Evolutionary conservation across 2,113 vertebrate genomes (phyloP).

Genomic region (Atrichornis clamosus): DNA sequence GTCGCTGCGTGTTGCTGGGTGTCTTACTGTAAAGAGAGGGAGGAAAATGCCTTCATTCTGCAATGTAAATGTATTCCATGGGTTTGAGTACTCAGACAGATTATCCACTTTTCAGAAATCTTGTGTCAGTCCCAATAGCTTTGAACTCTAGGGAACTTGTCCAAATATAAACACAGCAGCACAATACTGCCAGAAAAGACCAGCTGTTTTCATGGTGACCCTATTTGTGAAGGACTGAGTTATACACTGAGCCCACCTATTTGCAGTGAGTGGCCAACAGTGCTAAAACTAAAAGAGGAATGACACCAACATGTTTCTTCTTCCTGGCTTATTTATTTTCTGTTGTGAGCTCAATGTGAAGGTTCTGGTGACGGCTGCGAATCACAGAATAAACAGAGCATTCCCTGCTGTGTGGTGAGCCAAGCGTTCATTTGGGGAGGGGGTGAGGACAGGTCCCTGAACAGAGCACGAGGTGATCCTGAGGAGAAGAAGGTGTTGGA

Average conservation of each 20-base stretch:
- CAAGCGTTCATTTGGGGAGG: not conserved
- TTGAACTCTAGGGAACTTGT: not conserved
- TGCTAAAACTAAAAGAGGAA: not conserved
- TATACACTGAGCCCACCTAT: not conserved
- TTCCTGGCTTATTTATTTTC: not conserved
- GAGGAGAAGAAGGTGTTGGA: not conserved
- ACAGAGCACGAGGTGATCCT: not conserved
- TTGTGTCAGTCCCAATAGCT: not conserved
- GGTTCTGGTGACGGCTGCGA: not conserved
- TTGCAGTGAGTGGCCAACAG: not conserved
- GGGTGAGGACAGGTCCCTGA: not conserved
- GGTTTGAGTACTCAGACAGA: not conserved
- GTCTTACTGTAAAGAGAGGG: conserved; percentile 39
- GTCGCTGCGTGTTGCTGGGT: conserved; percentile 17
- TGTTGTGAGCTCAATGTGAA: not conserved
- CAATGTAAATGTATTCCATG: not conserved
- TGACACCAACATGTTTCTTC: not conserved
- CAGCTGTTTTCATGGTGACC: not conserved
- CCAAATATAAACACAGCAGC: not conserved
- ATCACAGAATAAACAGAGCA: conserved; percentile 20
- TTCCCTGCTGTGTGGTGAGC: not conserved
- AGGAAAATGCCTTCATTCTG: not conserved
- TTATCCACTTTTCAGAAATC: not conserved
- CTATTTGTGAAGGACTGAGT: not conserved
- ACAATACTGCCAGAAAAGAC: not conserved